These are phyloP conservation scores for Myrmecobius fasciatus DNA, from an alignment of 2,113 vertebrate genomes.

Conservation along the genomic window DNA sequence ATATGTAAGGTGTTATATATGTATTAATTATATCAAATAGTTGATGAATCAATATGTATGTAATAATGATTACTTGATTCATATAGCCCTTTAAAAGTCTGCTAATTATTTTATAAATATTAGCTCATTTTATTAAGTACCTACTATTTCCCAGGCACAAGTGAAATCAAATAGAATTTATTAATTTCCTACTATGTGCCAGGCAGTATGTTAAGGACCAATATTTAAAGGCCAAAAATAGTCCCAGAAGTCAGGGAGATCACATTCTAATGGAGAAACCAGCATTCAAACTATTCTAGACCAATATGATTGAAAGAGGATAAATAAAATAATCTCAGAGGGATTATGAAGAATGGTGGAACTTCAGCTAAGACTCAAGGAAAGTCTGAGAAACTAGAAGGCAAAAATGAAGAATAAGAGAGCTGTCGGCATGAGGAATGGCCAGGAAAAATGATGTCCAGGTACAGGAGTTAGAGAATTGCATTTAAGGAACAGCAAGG, in stretches of 20 bases:
- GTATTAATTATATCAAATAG: background rate
- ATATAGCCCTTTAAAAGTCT: background rate
- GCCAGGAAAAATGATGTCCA: background rate
- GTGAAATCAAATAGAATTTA: background rate
- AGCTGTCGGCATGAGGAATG: background rate
- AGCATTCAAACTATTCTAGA: background rate
- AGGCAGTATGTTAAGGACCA: background rate
- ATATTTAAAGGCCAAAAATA: background rate
- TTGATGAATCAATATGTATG: background rate
- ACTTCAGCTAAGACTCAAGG: background rate
- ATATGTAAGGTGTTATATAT: background rate
- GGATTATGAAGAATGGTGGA: background rate
- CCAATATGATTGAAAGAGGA: background rate
- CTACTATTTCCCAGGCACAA: background rate
- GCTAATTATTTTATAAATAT: background rate
- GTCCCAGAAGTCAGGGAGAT: background rate
- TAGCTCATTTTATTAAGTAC: background rate
- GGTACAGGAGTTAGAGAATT: background rate
- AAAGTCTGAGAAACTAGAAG: background rate
- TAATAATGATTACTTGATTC: background rate
- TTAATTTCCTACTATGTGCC: background rate
- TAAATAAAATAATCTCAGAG: background rate
- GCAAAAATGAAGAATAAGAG: background rate
- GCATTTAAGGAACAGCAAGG: background rate
- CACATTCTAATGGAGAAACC: background rate